Base-by-base conservation (phyloP, 2,888 invertebrate genomes). In the Hartigia nigra region DNA sequence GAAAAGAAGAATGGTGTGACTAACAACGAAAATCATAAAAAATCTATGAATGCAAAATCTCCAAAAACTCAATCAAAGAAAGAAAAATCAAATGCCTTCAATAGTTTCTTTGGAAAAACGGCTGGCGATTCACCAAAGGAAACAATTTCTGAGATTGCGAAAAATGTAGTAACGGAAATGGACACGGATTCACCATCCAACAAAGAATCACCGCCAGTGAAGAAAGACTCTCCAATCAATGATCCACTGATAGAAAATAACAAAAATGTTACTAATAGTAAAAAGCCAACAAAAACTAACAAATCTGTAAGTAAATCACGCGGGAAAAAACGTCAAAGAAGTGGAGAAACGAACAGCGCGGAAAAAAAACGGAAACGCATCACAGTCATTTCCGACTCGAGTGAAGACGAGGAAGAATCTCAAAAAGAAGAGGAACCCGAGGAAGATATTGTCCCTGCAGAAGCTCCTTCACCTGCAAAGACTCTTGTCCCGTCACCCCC, bases 281-380 rank as follows among this genome's bases (percentile, higher is more conserved):
- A 55, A 55, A 55, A 55, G 23, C 23, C 23, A 55, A 55, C 9
- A 5, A 55, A 55, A 55, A 23, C 23, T 55, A 55, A 55, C 9
- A 55, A 55, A 69, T 34, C 34, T 69, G 36, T 31, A 76, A 3
- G 74, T 80, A 76, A 80, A 77, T 74, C 31, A 12, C 85, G 86
- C 5, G 87, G 88, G 0, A 87, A 78, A 69, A 90, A 90, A 77
- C 84, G 90, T 23, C 86, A 84, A n/a, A 81, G 85, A 35, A 89
- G 87, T 79, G 78, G 82, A 69, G 83, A 83, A 75, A 84, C 82
- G 11, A 80, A 81, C 32, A 85, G 31, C 31, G 9, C 12, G 39
- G 69, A 77, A 4, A 88, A 86, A 69, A 91, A 88, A 76, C 83
- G 90, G 31, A 91, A 89, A 80, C 86, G 90, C 35, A 89, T 91